Conservation (phyloP, 2,797 vertebrate genomes). For the Eremophila alpestris region DNA sequence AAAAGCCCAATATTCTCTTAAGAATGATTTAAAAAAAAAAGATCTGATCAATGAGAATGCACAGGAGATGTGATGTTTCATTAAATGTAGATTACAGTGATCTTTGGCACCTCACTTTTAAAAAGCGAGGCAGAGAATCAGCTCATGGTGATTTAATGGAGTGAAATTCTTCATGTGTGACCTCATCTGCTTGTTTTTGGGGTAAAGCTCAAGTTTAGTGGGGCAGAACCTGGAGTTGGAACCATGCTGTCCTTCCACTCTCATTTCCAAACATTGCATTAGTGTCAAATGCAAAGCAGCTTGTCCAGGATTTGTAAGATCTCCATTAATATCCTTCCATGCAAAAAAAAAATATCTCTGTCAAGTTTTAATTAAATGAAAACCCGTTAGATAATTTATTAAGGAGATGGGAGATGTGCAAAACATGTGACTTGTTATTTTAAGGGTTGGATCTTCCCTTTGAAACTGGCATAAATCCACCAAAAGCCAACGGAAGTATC, state of each 20-base stretch:
- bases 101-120: constrained; percentile 32
- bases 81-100: constrained; percentile 48
- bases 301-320: background rate
- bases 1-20: constrained; percentile 6
- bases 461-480: constrained; percentile 18
- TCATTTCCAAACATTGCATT: background rate
- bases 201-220: background rate
- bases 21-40: background rate
- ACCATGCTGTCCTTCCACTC: background rate
- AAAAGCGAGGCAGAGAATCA: constrained; percentile 13
- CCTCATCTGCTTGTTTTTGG: background rate
- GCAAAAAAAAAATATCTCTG: background rate
- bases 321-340: background rate
- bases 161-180: background rate
- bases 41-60: background rate
- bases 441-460: background rate
- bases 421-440: constrained; percentile 28
- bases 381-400: background rate
- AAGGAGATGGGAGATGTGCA: background rate
- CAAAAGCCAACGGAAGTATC: background rate
- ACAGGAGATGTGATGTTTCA: constrained; percentile 17
- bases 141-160: background rate
- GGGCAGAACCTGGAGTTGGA: background rate
- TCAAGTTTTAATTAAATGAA: background rate
- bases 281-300: background rate